Percentiles rank a stretch among this genome's conserved stretches.
These are phyloP conservation scores for Centropus unirufus DNA, from an alignment of 2,113 vertebrate species.

Conservation along the genomic window DNA sequence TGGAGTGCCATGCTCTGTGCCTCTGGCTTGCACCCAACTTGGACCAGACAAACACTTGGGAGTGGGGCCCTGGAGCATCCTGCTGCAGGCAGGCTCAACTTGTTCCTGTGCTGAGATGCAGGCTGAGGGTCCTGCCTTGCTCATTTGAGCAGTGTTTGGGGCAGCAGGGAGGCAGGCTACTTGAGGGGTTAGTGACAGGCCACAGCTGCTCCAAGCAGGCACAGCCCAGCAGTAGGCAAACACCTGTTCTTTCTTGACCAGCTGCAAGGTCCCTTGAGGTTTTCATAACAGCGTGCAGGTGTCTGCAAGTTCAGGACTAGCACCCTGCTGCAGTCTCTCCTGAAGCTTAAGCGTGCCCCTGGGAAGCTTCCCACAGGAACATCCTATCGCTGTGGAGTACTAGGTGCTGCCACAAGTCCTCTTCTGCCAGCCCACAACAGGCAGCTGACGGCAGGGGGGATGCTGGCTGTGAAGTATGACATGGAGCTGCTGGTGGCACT, in stretches of 20 bases:
- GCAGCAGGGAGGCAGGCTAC: not conserved
- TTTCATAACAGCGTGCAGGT: not conserved
- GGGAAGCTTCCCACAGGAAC: not conserved
- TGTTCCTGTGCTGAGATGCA: not conserved
- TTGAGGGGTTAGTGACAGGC: not conserved
- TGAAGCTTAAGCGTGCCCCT: not conserved
- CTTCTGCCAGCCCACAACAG: not conserved
- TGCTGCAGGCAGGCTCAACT: not conserved
- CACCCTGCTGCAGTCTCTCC: not conserved
- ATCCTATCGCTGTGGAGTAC: not conserved
- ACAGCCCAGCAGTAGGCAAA: not conserved
- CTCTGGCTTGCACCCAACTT: not conserved
- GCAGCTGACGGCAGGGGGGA: rapidly evolving
- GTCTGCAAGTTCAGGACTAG: not conserved
- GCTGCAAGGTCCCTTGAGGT: not conserved
- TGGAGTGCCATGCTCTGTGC: not conserved
- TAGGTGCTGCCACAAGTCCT: not conserved
- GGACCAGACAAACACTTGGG: not conserved
- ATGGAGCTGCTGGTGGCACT: not conserved
- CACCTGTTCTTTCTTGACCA: not conserved
- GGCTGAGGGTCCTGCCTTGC: not conserved
- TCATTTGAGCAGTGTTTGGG: not conserved
- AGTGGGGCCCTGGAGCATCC: not conserved
- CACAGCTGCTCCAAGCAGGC: not conserved
- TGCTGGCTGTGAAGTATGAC: not conserved